phyloP scores from a whole-genome alignment of 2,888 invertebrate species.

The Dilophus febrilis region DNA sequence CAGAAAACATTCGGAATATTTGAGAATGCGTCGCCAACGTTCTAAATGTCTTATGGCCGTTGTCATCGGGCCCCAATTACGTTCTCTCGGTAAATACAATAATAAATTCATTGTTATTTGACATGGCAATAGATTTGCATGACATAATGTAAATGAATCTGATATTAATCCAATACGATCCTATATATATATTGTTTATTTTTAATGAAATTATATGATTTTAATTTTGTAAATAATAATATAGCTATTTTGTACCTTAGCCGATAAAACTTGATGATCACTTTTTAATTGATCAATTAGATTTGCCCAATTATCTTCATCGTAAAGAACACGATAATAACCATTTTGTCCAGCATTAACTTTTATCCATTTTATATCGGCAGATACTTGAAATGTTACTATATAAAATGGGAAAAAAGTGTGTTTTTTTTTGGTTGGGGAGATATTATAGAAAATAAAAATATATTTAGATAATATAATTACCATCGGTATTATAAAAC shows the following conservation, averaged over 20 bases:
- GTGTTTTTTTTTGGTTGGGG: neutral
- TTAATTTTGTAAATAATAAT: too few relatives aligned
- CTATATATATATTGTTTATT: too few relatives aligned
- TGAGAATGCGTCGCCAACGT: conserved; percentile 30
- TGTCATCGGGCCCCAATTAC: conserved; percentile 27
- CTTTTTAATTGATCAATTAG: conserved; percentile 23
- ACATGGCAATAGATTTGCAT: conserved; percentile 28
- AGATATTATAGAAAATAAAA: too few relatives aligned
- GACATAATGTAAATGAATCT: conserved; percentile 30
- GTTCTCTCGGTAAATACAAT: conserved; percentile 27
- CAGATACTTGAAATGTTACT: conserved; percentile 26
- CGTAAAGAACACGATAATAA: conserved; percentile 28
- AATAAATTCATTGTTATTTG: conserved; percentile 30
- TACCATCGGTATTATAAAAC: conserved; percentile 27
- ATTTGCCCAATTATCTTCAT: conserved; percentile 27
- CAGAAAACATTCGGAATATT: conserved; percentile 30
- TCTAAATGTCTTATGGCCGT: conserved; percentile 26
- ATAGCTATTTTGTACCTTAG: conserved; percentile 19
- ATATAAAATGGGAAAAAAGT: neutral
- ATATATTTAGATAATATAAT: neutral
- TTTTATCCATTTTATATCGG: conserved; percentile 29
- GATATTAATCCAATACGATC: conserved; percentile 29
- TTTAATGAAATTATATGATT: too few relatives aligned
- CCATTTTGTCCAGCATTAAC: conserved; percentile 28
- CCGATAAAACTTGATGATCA: conserved; percentile 22